These are phyloP conservation scores for Alethe diademata DNA, from an alignment of 2,113 vertebrate genomes.

Conservation along the genomic window DNA sequence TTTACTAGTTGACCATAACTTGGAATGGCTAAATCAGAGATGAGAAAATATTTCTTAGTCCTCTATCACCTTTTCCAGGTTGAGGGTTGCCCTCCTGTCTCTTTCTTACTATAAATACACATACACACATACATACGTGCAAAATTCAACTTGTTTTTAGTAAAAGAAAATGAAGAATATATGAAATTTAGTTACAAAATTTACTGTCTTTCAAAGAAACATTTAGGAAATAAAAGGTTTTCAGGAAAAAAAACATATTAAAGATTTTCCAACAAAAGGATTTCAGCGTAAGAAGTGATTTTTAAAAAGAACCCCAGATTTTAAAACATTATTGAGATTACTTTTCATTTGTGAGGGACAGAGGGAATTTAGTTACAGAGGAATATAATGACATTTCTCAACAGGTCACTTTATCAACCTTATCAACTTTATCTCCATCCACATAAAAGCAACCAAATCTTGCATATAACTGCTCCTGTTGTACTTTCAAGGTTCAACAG, in stretches of 20 bases:
- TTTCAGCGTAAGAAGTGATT: background rate
- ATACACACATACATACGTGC: background rate
- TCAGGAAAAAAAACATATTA: background rate
- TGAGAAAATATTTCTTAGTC: conserved; percentile 35
- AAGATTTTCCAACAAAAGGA: background rate
- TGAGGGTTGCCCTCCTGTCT: background rate
- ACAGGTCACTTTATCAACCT: background rate
- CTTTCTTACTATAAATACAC: background rate
- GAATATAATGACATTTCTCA: background rate
- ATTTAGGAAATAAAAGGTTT: background rate
- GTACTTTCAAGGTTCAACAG: background rate
- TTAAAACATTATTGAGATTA: background rate
- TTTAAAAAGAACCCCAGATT: background rate
- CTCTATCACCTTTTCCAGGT: conserved; percentile 25
- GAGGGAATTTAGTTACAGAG: background rate
- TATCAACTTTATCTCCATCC: background rate
- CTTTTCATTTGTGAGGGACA: background rate
- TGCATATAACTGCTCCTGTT: background rate
- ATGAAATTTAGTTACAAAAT: background rate
- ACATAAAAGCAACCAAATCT: background rate
- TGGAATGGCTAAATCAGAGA: conserved; percentile 24
- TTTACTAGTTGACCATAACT: conserved; percentile 16
- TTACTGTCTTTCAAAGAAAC: background rate
- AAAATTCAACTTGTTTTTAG: background rate
- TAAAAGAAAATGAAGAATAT: background rate